phyloP scores from a whole-genome alignment of 1,140 invertebrate genomes.

The Eulimnadia texana region DNA sequence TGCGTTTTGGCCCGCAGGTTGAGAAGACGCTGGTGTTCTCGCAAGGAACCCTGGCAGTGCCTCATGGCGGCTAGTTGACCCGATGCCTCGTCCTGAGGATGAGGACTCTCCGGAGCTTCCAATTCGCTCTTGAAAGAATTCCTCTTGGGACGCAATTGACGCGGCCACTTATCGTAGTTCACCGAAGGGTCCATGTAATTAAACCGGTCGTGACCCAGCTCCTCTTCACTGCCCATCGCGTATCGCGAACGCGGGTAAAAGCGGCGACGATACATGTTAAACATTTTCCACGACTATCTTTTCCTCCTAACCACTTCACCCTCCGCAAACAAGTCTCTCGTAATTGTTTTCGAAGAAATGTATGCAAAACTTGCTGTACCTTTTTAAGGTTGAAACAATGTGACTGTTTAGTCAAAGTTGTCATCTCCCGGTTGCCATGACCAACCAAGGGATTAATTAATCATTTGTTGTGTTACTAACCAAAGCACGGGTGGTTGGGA shows the following conservation, averaged over 20 bases:
- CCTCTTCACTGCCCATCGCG: constrained; percentile 17
- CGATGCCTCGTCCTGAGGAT: constrained; percentile 24
- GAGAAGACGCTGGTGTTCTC: constrained; percentile 36
- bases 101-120: constrained; percentile 35
- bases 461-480: no score
- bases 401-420: no score
- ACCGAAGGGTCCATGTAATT: constrained; percentile 24
- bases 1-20: constrained; percentile 29
- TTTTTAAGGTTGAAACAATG: background rate
- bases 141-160: constrained; percentile 46
- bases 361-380: background rate
- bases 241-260: constrained; percentile 16
- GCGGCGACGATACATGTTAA: constrained; percentile 21
- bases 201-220: constrained; percentile 24
- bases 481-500: no score
- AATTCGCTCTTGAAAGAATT: constrained; percentile 43
- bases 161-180: constrained; percentile 31
- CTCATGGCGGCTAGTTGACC: constrained; percentile 25
- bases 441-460: no score
- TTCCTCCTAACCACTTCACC: background rate
- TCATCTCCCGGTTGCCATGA: no score
- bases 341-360: no score
- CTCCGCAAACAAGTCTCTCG: no score
- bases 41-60: constrained; percentile 17
- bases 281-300: constrained; percentile 13